Evolutionary conservation across 2,888 invertebrate species (phyloP).

Genomic region (Ophion costatus): DNA sequence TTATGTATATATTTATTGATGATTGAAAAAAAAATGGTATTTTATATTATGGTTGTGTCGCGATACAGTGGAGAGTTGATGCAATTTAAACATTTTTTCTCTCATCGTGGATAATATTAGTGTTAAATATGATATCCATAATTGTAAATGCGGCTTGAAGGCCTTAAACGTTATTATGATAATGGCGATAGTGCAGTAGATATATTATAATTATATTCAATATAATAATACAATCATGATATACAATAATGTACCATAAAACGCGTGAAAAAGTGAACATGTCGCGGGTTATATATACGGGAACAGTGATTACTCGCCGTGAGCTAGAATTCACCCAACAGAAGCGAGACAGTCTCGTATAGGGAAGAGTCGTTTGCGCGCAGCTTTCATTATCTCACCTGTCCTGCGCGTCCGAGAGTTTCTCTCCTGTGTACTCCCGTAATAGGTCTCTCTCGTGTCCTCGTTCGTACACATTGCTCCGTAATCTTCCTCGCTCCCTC

Average conservation of each 20-base stretch:
- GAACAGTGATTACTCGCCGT: conserved; percentile 79
- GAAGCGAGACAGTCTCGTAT: conserved; percentile 42
- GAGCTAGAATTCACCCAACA: conserved; percentile 67
- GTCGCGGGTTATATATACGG: conserved; percentile 3
- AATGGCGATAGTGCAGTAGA: too few species aligned
- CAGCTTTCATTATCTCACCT: conserved; percentile 82
- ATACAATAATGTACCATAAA: not conserved
- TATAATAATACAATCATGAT: too few species aligned
- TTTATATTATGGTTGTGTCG: too few species aligned
- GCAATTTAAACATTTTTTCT: too few species aligned
- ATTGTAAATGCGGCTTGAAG: too few species aligned
- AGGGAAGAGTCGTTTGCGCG: conserved; percentile 70
- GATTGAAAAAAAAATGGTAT: too few species aligned
- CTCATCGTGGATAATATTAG: too few species aligned
- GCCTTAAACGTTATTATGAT: too few species aligned
- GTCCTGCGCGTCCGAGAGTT: conserved; percentile 72
- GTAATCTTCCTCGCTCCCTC: conserved; percentile 30
- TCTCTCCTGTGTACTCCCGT: conserved; percentile 77
- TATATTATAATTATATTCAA: too few species aligned
- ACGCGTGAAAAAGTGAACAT: conserved; percentile 70
- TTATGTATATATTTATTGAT: too few species aligned
- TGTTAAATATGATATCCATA: too few species aligned
- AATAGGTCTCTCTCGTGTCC: conserved; percentile 78
- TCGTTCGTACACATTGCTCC: conserved; percentile 67
- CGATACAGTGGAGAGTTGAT: too few species aligned